These are phyloP conservation scores for Uropetala carovei DNA, from an alignment of 2,888 invertebrate species.

Conservation along the genomic window DNA sequence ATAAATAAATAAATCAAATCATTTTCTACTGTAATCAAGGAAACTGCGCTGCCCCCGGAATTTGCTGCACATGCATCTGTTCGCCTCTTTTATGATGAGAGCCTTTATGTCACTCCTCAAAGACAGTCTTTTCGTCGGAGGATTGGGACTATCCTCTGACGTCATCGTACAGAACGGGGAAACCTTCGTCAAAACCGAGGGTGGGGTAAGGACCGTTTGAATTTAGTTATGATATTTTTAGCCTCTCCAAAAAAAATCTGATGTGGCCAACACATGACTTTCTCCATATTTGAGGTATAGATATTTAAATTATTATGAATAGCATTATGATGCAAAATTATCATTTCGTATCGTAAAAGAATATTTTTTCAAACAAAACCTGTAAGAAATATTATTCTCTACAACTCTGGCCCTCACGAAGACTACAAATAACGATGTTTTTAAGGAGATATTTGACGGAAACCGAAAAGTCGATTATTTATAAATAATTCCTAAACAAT, in stretches of 20 bases:
- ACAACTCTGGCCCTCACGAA: too few species aligned
- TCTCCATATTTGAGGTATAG: background rate
- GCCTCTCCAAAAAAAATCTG: background rate
- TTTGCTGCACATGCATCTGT: conserved; percentile 83
- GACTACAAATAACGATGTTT: too few species aligned
- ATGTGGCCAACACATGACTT: background rate
- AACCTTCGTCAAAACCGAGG: conserved; percentile 71
- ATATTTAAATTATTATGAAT: too few species aligned
- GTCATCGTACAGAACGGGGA: conserved; percentile 74
- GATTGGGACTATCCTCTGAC: conserved; percentile 77
- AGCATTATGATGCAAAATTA: too few species aligned
- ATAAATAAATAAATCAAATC: background rate
- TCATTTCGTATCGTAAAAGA: too few species aligned
- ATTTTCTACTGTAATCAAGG: conserved; percentile 74
- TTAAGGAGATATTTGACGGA: too few species aligned
- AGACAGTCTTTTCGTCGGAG: conserved; percentile 78
- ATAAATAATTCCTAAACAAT: too few species aligned
- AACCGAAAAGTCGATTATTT: too few species aligned
- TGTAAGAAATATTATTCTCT: too few species aligned
- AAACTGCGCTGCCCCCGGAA: conserved; percentile 83
- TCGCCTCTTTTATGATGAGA: conserved; percentile 82
- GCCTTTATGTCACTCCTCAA: conserved; percentile 80
- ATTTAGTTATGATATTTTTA: background rate
- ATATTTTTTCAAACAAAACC: too few species aligned
- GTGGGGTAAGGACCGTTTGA: background rate